Evolutionary conservation across 2,888 invertebrate species (phyloP).

Genomic region (Lepeophtheirus nordmannii): DNA sequence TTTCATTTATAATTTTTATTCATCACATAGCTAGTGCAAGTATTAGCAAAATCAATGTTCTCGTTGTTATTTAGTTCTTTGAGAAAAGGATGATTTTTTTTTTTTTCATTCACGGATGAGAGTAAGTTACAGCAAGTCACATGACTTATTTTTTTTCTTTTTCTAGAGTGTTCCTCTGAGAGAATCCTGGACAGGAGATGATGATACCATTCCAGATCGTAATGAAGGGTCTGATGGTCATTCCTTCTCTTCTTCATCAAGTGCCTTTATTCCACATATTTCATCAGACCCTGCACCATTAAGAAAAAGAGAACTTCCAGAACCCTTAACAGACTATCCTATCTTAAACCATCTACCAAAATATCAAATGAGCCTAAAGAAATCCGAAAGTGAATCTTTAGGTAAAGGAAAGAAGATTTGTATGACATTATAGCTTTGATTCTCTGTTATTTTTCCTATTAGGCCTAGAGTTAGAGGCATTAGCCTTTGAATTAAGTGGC

Average conservation of each 20-base stretch:
- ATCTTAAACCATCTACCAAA: conserved; percentile 21
- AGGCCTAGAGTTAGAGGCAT: conserved; percentile 21
- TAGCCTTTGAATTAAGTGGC: conserved; percentile 20
- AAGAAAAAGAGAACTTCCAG: neutral
- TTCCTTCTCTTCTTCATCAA: conserved; percentile 1
- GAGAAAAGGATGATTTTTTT: too few species aligned
- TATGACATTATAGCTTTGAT: too few species aligned
- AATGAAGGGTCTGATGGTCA: neutral
- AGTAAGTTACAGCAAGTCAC: too few species aligned
- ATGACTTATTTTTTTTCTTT: neutral
- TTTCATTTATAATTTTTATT: too few species aligned
- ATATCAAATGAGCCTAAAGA: conserved; percentile 11
- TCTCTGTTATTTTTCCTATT: neutral
- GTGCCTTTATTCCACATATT: conserved; percentile 2
- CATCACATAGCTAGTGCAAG: too few species aligned
- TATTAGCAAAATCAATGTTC: too few species aligned
- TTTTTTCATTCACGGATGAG: too few species aligned
- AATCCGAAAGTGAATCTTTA: conserved; percentile 9
- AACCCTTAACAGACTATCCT: neutral
- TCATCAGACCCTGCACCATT: neutral
- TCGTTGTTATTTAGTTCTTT: too few species aligned
- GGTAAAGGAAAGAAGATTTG: conserved; percentile 9
- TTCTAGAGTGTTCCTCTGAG: neutral
- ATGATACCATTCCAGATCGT: neutral
- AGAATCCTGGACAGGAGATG: neutral